A percentile compares a stretch with the other conserved stretches of the same genome.
phyloP scores from a whole-genome alignment of 2,113 vertebrate genomes.

The Callithrix jacchus region DNA sequence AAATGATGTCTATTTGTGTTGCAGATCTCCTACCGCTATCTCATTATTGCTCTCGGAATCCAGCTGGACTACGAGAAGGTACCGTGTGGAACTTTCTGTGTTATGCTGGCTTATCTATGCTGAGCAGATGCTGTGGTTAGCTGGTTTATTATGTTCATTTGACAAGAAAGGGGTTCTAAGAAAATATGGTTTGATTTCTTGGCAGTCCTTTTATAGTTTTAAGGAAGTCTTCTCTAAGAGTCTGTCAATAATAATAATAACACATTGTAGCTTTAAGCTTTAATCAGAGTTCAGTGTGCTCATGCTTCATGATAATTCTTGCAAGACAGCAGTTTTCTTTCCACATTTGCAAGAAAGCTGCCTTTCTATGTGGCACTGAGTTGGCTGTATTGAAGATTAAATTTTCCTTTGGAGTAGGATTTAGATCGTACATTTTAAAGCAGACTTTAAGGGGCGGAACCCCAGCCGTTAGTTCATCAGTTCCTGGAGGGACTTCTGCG shows the following conservation, averaged over 20 bases:
- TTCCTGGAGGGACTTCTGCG: not conserved
- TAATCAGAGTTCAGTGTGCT: not conserved
- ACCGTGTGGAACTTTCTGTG: slow-evolving; percentile 57
- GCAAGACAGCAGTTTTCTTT: not conserved
- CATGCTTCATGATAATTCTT: not conserved
- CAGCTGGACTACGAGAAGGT: slow-evolving; percentile 96
- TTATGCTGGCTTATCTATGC: not conserved
- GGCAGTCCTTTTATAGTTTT: not conserved
- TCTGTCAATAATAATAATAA: slow-evolving; percentile 13
- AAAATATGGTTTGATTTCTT: not conserved
- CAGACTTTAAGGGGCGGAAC: not conserved
- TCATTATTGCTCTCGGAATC: slow-evolving; percentile 96
- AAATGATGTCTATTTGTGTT: slow-evolving; percentile 64
- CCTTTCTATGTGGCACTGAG: not conserved
- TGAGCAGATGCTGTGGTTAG: not conserved
- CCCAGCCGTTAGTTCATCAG: not conserved
- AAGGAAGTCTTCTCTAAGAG: not conserved
- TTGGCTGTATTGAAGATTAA: not conserved
- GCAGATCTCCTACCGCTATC: slow-evolving; percentile 95
- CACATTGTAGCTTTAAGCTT: slow-evolving; percentile 32
- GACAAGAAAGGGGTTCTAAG: slow-evolving; percentile 33
- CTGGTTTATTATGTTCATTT: slow-evolving; percentile 34
- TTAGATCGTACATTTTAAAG: not conserved
- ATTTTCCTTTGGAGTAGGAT: slow-evolving; percentile 2
- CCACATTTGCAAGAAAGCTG: not conserved